These are phyloP conservation scores for Brevimyrus niger DNA, from an alignment of 2,113 vertebrate species.

Conservation along the genomic window DNA sequence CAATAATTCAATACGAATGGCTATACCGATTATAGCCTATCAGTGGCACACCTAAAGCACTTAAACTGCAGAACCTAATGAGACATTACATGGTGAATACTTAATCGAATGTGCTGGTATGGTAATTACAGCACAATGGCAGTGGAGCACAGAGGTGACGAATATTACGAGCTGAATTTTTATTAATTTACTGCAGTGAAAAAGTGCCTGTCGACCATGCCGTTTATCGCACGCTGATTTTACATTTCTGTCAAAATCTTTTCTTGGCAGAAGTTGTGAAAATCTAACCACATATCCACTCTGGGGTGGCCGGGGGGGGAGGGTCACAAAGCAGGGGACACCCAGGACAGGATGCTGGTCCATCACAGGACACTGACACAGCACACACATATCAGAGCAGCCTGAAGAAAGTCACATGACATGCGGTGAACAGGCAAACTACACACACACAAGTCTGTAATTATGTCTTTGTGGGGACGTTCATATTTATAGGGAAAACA, in stretches of 20 bases:
- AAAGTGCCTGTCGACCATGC: conserved; percentile 18
- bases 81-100: conserved; percentile 39
- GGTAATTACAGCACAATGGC: conserved; percentile 38
- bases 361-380: not conserved
- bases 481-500: not conserved
- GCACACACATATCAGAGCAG: not conserved
- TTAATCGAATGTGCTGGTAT: conserved; percentile 41
- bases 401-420: not conserved
- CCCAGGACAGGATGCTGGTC: not conserved
- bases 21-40: conserved; percentile 30
- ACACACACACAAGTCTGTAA: not conserved
- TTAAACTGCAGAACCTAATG: conserved; percentile 40
- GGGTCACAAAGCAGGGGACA: not conserved
- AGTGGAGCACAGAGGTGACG: conserved; percentile 22
- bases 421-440: not conserved
- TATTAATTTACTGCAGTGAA: conserved; percentile 34
- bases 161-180: conserved; percentile 30
- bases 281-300: not conserved
- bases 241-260: not conserved
- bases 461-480: not conserved
- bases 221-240: not conserved
- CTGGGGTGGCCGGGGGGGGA: not conserved
- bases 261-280: not conserved
- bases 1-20: conserved; percentile 29
- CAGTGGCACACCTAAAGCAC: conserved; percentile 33